Conservation (phyloP, 2,113 vertebrate species). For the Hucho hucho region DNA sequence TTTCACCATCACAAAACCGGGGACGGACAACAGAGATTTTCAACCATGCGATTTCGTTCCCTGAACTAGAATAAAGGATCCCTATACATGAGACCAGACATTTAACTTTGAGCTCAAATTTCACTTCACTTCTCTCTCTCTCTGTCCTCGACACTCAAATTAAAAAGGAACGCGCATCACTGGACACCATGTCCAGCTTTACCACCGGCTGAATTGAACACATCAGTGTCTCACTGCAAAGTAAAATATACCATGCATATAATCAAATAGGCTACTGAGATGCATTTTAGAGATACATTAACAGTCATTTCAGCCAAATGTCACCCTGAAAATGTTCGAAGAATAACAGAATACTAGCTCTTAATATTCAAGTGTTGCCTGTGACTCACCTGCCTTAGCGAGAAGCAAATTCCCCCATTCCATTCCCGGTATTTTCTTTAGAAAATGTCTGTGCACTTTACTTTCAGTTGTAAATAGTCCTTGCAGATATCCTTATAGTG, state of each 20-base stretch:
- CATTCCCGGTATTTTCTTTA: constrained; percentile 35
- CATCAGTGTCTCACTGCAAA: neutral
- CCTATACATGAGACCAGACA: neutral
- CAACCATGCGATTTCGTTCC: neutral
- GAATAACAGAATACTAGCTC: neutral
- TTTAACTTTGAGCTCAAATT: neutral
- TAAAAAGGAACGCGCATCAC: neutral
- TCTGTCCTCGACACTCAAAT: neutral
- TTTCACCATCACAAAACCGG: neutral
- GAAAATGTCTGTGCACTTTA: constrained; percentile 48
- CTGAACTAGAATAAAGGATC: neutral
- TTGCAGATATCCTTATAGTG: constrained; percentile 59
- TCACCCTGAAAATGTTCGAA: too few species aligned
- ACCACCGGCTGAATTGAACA: too few species aligned
- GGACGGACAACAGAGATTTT: neutral
- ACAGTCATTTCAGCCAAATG: too few species aligned
- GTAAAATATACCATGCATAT: neutral
- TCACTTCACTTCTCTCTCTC: neutral
- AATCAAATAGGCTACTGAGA: neutral
- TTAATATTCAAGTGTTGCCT: constrained; percentile 36
- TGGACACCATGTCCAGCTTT: too few species aligned
- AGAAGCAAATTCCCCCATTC: constrained; percentile 70
- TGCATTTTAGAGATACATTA: too few species aligned
- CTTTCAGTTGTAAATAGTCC: constrained; percentile 56
- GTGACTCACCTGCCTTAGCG: constrained; percentile 77